These are phyloP conservation scores for Apantesis nais DNA, from an alignment of 2,888 invertebrate species.

Conservation along the genomic window DNA sequence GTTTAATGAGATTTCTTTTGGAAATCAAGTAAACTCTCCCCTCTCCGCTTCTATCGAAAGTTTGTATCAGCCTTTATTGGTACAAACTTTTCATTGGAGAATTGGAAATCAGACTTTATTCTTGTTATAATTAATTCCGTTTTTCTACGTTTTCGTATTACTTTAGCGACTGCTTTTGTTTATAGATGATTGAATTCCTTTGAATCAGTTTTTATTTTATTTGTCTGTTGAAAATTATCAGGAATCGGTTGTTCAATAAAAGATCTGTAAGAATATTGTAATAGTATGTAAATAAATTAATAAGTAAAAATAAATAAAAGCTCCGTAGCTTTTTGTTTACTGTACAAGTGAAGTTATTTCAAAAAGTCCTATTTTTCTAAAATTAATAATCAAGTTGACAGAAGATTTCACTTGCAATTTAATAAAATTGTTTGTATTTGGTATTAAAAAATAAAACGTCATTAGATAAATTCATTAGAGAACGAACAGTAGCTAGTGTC, in stretches of 20 bases:
- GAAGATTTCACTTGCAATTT: not conserved
- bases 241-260: not conserved
- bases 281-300: no score
- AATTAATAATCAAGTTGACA: no score
- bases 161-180: constrained; percentile 7
- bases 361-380: no score
- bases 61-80: constrained; percentile 40
- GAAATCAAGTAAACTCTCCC: constrained; percentile 58
- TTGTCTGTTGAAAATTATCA: not conserved
- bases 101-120: constrained; percentile 40
- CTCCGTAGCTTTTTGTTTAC: no score
- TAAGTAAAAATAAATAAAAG: no score
- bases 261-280: no score
- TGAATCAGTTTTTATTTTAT: not conserved
- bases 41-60: constrained; percentile 32
- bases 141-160: constrained; percentile 2
- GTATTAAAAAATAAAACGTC: not conserved
- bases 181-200: constrained; percentile 19
- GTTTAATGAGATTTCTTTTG: constrained; percentile 79
- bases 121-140: constrained; percentile 40
- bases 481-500: constrained; percentile 28
- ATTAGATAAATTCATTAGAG: constrained; percentile 1
- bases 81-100: constrained; percentile 38
- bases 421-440: not conserved
- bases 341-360: no score